Evolutionary conservation across 2,113 vertebrate species (phyloP).

Genomic region (Rafetus swinhoei): DNA sequence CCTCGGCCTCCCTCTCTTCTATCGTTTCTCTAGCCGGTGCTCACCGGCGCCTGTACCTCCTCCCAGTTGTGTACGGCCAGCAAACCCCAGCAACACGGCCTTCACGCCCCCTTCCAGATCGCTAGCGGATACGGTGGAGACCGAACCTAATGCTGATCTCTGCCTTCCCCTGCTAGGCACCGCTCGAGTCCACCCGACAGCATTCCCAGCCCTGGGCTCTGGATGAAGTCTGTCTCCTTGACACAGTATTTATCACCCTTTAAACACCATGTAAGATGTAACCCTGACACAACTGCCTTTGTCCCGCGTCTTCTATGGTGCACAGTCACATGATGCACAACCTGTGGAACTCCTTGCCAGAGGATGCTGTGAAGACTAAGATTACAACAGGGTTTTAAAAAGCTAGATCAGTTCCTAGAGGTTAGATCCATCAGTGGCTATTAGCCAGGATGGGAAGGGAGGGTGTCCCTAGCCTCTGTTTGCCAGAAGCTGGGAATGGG

Average conservation of each 20-base stretch:
- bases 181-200: not conserved
- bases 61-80: not conserved
- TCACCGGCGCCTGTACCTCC: not conserved
- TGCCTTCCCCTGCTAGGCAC: not conserved
- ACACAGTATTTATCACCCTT: not conserved
- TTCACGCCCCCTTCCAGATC: not conserved
- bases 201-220: not conserved
- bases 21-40: not conserved
- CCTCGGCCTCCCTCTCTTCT: not conserved
- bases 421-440: too few relatives aligned
- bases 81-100: not conserved
- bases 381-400: too few relatives aligned
- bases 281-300: not conserved
- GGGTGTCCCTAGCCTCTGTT: too few relatives aligned
- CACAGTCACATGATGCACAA: too few relatives aligned
- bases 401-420: too few relatives aligned
- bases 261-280: not conserved
- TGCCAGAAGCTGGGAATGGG: not conserved
- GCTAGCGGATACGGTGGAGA: accelerated
- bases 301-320: not conserved
- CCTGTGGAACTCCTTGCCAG: too few relatives aligned
- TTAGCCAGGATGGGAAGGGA: too few relatives aligned
- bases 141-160: accelerated
- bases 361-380: too few relatives aligned
- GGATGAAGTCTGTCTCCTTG: not conserved